These are phyloP conservation scores for Condylostylus longicornis DNA, from an alignment of 1,140 invertebrate genomes.

Conservation along the genomic window DNA sequence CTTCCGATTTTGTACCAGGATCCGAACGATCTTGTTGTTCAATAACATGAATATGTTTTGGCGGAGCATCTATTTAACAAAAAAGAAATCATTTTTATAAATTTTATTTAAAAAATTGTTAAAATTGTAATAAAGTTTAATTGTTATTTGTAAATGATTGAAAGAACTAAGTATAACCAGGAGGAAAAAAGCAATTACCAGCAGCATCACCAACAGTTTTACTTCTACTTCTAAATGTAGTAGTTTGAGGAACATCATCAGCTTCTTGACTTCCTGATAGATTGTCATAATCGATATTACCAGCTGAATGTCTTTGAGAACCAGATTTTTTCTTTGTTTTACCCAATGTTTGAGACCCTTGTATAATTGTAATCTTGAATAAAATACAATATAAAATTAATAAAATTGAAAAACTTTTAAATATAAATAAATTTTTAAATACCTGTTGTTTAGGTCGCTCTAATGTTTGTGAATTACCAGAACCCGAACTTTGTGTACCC, in stretches of 20 bases:
- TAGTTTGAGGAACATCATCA: slow-evolving; percentile 32
- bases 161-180: not conserved
- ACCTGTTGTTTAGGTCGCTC: slow-evolving; percentile 43
- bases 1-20: slow-evolving; percentile 69
- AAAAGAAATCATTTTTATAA: too few relatives aligned
- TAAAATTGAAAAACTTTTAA: not conserved
- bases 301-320: slow-evolving; percentile 75
- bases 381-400: slow-evolving; percentile 8
- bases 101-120: too few relatives aligned
- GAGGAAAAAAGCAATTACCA: slow-evolving; percentile 43
- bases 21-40: too few relatives aligned
- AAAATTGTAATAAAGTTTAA: too few relatives aligned
- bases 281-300: slow-evolving; percentile 72
- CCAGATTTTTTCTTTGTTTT: slow-evolving; percentile 57
- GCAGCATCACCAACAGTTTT: slow-evolving; percentile 74
- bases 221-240: slow-evolving; percentile 64
- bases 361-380: slow-evolving; percentile 40
- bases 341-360: slow-evolving; percentile 53
- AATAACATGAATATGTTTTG: too few relatives aligned
- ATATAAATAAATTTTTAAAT: not conserved
- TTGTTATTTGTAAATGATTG: not conserved
- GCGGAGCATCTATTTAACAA: too few relatives aligned
- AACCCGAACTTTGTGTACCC: slow-evolving; percentile 27
- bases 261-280: slow-evolving; percentile 41
- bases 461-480: slow-evolving; percentile 40